Evolutionary conservation across 2,888 invertebrate species (phyloP), one percentile per base, ranked within the genome.

Genomic region (Dynastes grantii): DNA sequence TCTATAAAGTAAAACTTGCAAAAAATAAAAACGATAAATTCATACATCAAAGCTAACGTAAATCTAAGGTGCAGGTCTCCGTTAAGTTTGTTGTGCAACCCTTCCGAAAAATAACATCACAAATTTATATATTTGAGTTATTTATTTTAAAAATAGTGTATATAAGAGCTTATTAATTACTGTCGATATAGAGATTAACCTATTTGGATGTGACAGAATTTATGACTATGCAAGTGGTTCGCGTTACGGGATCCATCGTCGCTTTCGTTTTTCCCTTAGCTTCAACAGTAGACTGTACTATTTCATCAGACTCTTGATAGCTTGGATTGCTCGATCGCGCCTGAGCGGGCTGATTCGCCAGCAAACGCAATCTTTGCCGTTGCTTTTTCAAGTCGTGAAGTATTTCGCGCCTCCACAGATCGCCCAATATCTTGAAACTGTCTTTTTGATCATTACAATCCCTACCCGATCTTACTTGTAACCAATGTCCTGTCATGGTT

Each of bases 401-500:
- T 65, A 64, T 77, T 79, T 84, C 83, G 22, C 81, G 79, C 40
- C 73, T 79, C 80, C 87, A 84, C 32, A 87, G 81, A 71, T 87
- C 87, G 53, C 84, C 83, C 4, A 86, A 76, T 27, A 86, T 83
- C 22, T 85, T 78, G 75, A 85, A 84, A 3, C 86, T 78, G 13
- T 84, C 83, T 78, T 85, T 85, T 77, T 86, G 83, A 77, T 87
- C 87, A 78, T 86, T 86, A 76, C 88, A 88, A 78, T 86, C 85
- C 6, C 84, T 82, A 0, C 88, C 86, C 70, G 82, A 80, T 11
- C 85, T 81, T 27, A 84, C 84, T 11, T 87, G 71, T 78, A 88
- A 77, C 88, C 88, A 88, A 45, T 85, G 83, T 8, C 88, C 88
- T 2, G 85, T 83, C 27, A 88, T 84, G 4, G 84, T 84, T 78